Percentiles rank a stretch among this genome's conserved stretches.
phyloP scores from a whole-genome alignment of 2,888 invertebrate species.

The Chalcis sispes region DNA sequence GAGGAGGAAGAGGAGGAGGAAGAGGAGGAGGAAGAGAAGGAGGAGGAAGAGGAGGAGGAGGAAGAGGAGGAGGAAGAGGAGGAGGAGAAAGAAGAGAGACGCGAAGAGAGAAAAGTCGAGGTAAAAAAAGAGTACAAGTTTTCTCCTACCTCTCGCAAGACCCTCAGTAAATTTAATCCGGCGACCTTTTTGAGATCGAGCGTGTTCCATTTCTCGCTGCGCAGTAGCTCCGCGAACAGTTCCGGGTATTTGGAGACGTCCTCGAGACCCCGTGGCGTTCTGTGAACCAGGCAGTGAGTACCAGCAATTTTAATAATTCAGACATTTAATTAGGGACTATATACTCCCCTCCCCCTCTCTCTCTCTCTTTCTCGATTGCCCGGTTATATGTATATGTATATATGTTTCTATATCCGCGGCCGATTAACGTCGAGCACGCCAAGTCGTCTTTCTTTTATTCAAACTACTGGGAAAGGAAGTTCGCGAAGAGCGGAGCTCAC shows the following conservation, averaged over 20 bases:
- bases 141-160: conserved; percentile 75
- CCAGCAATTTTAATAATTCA: conserved; percentile 32
- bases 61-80: not conserved
- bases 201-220: conserved; percentile 81
- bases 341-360: not conserved
- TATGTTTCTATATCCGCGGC: too few species aligned
- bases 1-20: too few species aligned
- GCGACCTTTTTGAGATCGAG: conserved; percentile 82
- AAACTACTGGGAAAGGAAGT: too few species aligned
- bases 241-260: conserved; percentile 85
- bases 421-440: too few species aligned
- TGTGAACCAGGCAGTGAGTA: conserved; percentile 74
- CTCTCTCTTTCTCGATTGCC: not conserved
- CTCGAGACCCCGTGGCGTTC: conserved; percentile 88
- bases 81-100: not conserved
- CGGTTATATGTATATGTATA: too few species aligned
- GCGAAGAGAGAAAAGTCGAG: not conserved
- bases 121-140: conserved; percentile 22
- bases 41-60: not conserved
- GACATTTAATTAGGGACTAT: conserved; percentile 24
- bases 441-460: too few species aligned
- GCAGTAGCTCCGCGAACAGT: conserved; percentile 81
- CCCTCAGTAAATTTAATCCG: conserved; percentile 81
- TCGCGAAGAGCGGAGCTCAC: too few species aligned
- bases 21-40: too few species aligned